phyloP scores from a whole-genome alignment of 1,140 invertebrate species.

The Saxidomus purpurata region DNA sequence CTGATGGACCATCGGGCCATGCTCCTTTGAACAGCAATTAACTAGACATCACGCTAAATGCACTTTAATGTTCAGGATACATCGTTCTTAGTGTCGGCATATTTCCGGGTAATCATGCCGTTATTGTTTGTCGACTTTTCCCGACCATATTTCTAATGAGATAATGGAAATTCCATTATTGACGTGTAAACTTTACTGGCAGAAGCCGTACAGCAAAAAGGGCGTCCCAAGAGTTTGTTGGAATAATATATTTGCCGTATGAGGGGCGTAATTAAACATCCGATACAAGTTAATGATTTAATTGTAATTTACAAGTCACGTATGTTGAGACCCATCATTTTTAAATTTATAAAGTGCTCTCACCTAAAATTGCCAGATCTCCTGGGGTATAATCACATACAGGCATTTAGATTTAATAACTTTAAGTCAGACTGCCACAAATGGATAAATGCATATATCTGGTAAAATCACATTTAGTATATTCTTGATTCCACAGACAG shows the following conservation, averaged over 20 bases:
- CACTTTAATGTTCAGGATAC: conserved; percentile 55
- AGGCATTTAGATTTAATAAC: no score
- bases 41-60: conserved; percentile 62
- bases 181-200: conserved; percentile 51
- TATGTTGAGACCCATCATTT: neutral
- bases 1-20: conserved; percentile 15
- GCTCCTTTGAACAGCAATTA: conserved; percentile 60
- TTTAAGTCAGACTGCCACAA: no score
- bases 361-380: neutral
- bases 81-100: conserved; percentile 31
- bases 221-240: neutral
- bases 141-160: conserved; percentile 50
- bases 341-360: neutral
- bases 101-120: conserved; percentile 42
- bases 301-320: neutral
- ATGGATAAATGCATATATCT: no score
- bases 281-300: neutral
- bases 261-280: conserved; percentile 3
- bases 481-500: no score
- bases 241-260: neutral
- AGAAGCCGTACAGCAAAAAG: neutral
- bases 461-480: no score
- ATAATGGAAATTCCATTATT: conserved; percentile 65
- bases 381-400: neutral
- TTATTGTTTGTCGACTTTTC: conserved; percentile 40